These are phyloP conservation scores for Geotrypetes seraphini DNA, from an alignment of 2,797 vertebrate species.

Conservation along the genomic window DNA sequence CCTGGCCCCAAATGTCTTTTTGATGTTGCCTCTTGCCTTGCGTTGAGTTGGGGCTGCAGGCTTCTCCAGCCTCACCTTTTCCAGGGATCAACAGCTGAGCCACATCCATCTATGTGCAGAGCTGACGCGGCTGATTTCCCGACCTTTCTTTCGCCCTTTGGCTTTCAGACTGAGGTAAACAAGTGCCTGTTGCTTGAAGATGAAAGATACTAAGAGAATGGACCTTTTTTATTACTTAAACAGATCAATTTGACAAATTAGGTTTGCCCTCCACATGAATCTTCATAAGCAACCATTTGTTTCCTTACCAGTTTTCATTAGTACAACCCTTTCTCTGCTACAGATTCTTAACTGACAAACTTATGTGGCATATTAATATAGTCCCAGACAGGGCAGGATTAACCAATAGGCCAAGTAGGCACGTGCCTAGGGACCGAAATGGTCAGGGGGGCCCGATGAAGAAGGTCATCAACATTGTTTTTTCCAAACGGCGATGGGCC, in stretches of 20 bases:
- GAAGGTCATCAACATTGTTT: no score
- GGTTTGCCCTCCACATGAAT: conserved; percentile 3
- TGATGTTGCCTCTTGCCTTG: no score
- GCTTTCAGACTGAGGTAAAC: conserved; percentile 22
- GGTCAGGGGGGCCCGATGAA: no score
- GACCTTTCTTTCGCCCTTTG: conserved; percentile 11
- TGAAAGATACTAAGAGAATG: conserved; percentile 25
- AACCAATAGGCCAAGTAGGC: no score
- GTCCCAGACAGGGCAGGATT: no score
- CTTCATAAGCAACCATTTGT: conserved; percentile 10
- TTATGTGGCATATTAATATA: no score
- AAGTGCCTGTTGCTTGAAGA: conserved; percentile 14
- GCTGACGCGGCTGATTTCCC: conserved; percentile 16
- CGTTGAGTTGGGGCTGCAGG: no score
- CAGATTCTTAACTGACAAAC: no score
- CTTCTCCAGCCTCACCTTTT: not conserved
- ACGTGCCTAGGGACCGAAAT: no score
- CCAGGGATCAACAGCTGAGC: conserved; percentile 6
- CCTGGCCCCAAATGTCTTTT: no score
- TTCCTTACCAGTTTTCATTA: conserved; percentile 12
- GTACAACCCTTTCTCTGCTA: conserved; percentile 2
- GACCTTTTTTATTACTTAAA: conserved; percentile 24
- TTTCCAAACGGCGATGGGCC: no score
- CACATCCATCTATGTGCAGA: conserved; percentile 11
- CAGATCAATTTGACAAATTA: conserved; percentile 18